Conservation (phyloP, 23 tunicate genomes). For the Trididemnum clinides region DNA sequence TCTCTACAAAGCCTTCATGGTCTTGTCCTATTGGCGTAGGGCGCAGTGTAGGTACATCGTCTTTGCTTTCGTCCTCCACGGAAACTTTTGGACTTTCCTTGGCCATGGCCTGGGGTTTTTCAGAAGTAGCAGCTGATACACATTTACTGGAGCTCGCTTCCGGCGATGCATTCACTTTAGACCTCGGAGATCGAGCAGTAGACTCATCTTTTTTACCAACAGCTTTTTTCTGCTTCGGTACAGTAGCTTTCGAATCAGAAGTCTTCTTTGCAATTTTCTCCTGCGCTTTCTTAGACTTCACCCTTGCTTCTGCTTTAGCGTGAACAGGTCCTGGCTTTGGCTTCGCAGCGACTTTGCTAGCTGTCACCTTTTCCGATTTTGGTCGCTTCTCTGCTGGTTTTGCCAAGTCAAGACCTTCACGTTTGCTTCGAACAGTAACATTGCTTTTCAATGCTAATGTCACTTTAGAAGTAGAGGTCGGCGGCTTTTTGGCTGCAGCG, state of each 20-base stretch:
- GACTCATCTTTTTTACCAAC: background rate
- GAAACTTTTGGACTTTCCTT: background rate
- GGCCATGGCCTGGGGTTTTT: no score
- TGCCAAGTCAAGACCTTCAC: slow-evolving; percentile 13
- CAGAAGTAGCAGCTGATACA: no score
- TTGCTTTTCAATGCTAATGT: no score
- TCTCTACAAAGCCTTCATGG: no score
- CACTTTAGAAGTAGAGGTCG: no score
- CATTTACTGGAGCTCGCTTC: no score
- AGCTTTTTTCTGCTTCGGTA: background rate
- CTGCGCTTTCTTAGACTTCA: slow-evolving; percentile 6
- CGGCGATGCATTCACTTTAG: no score
- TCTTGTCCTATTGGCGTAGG: slow-evolving; percentile 71
- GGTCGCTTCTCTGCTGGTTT: slow-evolving; percentile 59
- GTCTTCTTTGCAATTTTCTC: slow-evolving; percentile 31
- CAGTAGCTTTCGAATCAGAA: slow-evolving; percentile 7
- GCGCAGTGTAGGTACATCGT: no score
- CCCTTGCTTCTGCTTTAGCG: slow-evolving; percentile 36
- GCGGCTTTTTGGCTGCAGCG: slow-evolving; percentile 9
- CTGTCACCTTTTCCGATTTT: slow-evolving; percentile 23
- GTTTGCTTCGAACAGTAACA: slow-evolving; percentile 22
- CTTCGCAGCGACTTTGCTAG: slow-evolving; percentile 27
- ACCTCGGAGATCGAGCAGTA: no score
- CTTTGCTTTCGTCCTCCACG: no score
- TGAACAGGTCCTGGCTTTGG: slow-evolving; percentile 36